Conservation (phyloP, 2,113 vertebrate species). For the Grus americana region DNA sequence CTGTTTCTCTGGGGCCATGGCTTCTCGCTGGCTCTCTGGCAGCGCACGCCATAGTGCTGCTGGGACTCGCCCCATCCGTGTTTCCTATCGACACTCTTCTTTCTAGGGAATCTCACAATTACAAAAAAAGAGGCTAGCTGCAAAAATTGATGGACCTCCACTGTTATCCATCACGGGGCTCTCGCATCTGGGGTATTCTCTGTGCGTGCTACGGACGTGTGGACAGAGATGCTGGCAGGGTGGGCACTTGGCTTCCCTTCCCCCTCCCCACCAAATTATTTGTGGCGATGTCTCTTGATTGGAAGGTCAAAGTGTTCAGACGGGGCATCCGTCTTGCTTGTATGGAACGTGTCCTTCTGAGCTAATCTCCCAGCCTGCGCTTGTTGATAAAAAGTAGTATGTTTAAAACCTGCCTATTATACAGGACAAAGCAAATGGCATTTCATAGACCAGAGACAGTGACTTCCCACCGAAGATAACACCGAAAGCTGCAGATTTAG, state of each 20-base stretch:
- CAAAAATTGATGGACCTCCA: background rate
- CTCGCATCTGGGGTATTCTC: background rate
- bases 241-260: background rate
- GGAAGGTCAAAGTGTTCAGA: background rate
- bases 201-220: fast-evolving
- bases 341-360: background rate
- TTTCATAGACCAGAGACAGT: background rate
- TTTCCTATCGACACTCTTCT: background rate
- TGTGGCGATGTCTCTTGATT: background rate
- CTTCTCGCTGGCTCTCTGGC: background rate
- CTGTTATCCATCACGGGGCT: background rate
- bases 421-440: slow-evolving; percentile 14
- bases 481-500: background rate
- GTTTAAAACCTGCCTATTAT: slow-evolving; percentile 9
- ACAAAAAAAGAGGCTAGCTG: background rate
- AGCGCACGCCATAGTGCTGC: background rate
- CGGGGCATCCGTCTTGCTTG: fast-evolving
- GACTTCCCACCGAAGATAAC: background rate
- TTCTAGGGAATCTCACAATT: background rate
- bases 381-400: slow-evolving; percentile 1
- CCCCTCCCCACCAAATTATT: background rate
- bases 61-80: background rate
- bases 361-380: background rate
- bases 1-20: background rate
- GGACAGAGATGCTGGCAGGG: background rate